Percentiles rank a stretch among this genome's conserved stretches.
These are phyloP conservation scores for Oryzias dopingdopingensis DNA, from an alignment of 2,797 vertebrate genomes.

Conservation along the genomic window DNA sequence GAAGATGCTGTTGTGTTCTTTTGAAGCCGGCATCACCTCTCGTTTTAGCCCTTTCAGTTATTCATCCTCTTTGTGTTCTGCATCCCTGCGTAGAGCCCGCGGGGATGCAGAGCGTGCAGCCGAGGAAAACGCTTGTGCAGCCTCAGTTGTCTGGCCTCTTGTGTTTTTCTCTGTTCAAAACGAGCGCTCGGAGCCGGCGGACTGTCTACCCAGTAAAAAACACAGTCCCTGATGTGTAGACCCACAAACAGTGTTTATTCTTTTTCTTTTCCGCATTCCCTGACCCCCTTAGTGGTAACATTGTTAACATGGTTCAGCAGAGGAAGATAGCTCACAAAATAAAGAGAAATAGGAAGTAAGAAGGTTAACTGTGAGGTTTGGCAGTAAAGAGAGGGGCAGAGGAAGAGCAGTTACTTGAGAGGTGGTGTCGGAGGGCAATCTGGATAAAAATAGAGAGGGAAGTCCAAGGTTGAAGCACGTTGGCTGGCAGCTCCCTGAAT, in stretches of 20 bases:
- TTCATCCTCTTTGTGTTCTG: conserved; percentile 4
- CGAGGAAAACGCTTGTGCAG: conserved; percentile 42
- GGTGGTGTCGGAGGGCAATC: conserved; percentile 11
- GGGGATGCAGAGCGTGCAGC: conserved; percentile 9
- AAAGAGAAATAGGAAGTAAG: background rate
- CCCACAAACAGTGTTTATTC: conserved; percentile 67
- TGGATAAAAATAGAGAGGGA: conserved; percentile 29
- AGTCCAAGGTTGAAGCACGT: conserved; percentile 55
- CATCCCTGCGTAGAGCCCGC: too few relatives aligned
- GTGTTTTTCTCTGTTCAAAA: conserved; percentile 57
- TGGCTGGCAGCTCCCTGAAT: conserved; percentile 55
- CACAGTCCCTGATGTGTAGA: conserved; percentile 65
- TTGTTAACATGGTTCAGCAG: conserved; percentile 24
- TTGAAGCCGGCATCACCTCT: conserved; percentile 39
- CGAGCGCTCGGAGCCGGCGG: conserved; percentile 49
- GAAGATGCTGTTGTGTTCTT: conserved; percentile 21
- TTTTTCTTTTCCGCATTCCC: conserved; percentile 74
- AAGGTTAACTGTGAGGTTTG: background rate
- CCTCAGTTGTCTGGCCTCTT: conserved; percentile 46
- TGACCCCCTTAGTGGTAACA: conserved; percentile 41
- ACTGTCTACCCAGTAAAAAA: conserved; percentile 46
- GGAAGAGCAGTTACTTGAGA: conserved; percentile 23
- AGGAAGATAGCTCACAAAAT: conserved; percentile 21
- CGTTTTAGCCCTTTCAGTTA: conserved; percentile 16
- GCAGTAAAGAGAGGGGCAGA: background rate